These are phyloP conservation scores for Parasteatoda tepidariorum DNA, from an alignment of 1,140 invertebrate species.

Conservation along the genomic window DNA sequence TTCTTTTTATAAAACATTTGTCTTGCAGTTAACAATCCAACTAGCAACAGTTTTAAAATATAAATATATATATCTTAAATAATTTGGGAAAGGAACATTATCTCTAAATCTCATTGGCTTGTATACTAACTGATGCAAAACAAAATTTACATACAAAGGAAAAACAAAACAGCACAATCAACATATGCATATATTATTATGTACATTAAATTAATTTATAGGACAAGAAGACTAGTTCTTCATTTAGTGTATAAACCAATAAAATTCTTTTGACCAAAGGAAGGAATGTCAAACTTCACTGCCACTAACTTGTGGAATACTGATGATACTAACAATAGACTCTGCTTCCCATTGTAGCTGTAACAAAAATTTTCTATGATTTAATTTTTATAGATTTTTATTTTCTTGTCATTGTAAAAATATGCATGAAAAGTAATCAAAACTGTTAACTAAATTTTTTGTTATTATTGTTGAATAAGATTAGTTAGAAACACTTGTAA, in stretches of 20 bases:
- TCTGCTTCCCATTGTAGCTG: slow-evolving; percentile 50
- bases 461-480: too few species aligned
- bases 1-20: slow-evolving; percentile 52
- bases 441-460: too few species aligned
- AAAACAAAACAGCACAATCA: slow-evolving; percentile 5
- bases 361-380: too few species aligned
- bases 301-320: slow-evolving; percentile 54
- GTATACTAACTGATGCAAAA: slow-evolving; percentile 11
- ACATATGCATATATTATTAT: slow-evolving; percentile 43
- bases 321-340: slow-evolving; percentile 40
- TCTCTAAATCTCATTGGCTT: slow-evolving; percentile 34
- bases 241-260: slow-evolving; percentile 5
- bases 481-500: too few species aligned
- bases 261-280: too few species aligned
- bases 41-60: slow-evolving; percentile 52
- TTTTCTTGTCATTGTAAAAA: too few species aligned
- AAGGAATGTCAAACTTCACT: slow-evolving; percentile 50
- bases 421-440: too few species aligned
- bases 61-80: slow-evolving; percentile 30
- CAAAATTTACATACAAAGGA: slow-evolving; percentile 31
- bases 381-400: too few species aligned
- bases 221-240: slow-evolving; percentile 44
- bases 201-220: slow-evolving; percentile 38
- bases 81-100: slow-evolving; percentile 37
- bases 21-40: slow-evolving; percentile 55